Percentiles rank a stretch among this genome's conserved stretches.
phyloP scores from a whole-genome alignment of 2,113 vertebrate species.

The Scalopus aquaticus region DNA sequence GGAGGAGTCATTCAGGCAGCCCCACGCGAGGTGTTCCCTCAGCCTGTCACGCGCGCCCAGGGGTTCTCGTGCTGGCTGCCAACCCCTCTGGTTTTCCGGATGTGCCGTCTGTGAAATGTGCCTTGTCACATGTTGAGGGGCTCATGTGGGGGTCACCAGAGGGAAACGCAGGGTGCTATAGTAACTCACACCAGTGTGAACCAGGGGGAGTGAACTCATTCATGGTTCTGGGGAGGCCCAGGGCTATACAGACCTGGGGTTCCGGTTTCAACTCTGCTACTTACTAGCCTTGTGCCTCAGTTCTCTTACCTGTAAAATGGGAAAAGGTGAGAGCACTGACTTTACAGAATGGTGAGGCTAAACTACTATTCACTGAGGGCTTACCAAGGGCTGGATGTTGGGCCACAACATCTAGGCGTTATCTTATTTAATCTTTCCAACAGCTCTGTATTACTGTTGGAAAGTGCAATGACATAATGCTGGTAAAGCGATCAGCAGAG shows the following conservation, averaged over 20 bases:
- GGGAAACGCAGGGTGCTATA: background rate
- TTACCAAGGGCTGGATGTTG: background rate
- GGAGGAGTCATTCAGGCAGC: conserved; percentile 16
- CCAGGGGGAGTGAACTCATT: background rate
- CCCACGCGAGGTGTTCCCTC: background rate
- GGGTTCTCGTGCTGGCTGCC: background rate
- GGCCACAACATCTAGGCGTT: background rate
- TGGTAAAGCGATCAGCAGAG: background rate
- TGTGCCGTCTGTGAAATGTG: conserved; percentile 6
- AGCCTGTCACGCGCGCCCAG: background rate
- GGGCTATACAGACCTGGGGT: background rate
- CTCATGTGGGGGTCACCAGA: background rate
- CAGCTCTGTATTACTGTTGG: background rate
- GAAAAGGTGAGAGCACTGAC: background rate
- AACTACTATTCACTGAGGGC: background rate
- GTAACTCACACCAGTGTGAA: background rate
- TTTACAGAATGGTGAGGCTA: background rate
- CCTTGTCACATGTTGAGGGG: background rate
- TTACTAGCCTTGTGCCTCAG: background rate
- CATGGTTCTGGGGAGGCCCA: background rate
- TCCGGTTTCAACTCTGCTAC: background rate
- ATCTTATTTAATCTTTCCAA: conserved; percentile 8
- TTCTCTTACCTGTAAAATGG: background rate
- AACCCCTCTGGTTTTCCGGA: conserved; percentile 46
- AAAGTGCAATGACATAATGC: background rate